These are phyloP conservation scores for Bos indicus DNA, from an alignment of 2,113 vertebrate species.

Conservation along the genomic window DNA sequence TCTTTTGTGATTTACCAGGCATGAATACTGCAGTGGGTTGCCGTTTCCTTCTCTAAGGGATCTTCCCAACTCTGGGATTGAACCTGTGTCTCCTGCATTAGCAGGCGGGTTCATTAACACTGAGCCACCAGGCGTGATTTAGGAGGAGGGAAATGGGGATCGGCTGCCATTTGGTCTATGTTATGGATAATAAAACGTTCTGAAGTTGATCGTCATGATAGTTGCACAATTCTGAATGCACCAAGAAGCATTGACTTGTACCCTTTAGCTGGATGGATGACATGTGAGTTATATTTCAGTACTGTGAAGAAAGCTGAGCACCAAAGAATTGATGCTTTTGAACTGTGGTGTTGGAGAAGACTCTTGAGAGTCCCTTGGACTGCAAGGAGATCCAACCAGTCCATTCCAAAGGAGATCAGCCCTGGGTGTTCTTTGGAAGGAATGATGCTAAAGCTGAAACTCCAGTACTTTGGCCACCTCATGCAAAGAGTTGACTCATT, in stretches of 20 bases:
- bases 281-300: not conserved
- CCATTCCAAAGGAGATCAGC: too few species aligned
- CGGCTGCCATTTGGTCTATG: not conserved
- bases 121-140: not conserved
- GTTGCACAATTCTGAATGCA: not conserved
- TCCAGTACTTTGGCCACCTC: too few species aligned
- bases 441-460: too few species aligned
- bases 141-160: not conserved
- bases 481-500: too few species aligned
- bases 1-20: not conserved
- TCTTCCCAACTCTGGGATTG: not conserved
- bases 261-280: not conserved
- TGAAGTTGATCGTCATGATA: not conserved
- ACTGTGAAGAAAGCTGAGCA: too few species aligned
- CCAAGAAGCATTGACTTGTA: not conserved
- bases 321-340: too few species aligned
- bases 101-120: not conserved
- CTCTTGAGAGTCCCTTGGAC: too few species aligned
- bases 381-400: too few species aligned
- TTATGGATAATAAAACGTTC: not conserved
- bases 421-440: too few species aligned
- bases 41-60: not conserved
- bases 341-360: too few species aligned
- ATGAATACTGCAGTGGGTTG: not conserved
- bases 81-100: not conserved